Evolutionary conservation across 1,140 invertebrate species (phyloP), one percentile per base, ranked within the genome.

Genomic region (Phocides pigmalion): DNA sequence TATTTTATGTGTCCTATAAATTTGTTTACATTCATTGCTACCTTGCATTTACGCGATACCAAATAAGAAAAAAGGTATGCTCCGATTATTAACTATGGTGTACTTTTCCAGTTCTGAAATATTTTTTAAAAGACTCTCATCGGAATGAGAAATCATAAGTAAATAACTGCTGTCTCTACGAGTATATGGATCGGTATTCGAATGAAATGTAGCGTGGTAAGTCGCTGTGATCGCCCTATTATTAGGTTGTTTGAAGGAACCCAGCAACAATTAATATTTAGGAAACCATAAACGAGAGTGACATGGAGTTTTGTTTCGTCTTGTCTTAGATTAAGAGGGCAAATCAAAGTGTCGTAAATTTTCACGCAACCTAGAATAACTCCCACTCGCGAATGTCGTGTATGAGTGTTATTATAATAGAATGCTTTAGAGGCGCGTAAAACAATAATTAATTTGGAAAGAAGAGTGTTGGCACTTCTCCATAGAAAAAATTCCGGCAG

Each of bases 391-490:
- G 65, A 65, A 5, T 68, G 64, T 54, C 61, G 62, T 77, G 77
- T 44, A 42, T 80, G 76, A 80, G 74, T 79, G 82, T 77, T 82
- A 77, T 86, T 90, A 83, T 90, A 89, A 82, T 81, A 82, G 81
- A 82, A 87, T 82, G 70, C 74, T 87, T 87, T 79, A 84, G 74
- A 85, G 76, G 68, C 67, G 76, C 76, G 81, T 88, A 83, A 87
- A 89, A 89, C 75, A 83, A 89, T 90, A 87, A 90, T 90, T 89
- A 89, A 90, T 89, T 82, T 84, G 73, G 82, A 86, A 86, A 84
- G 76, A 87, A 80, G 66, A 76, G 70, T 51, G 69, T 66, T 90
- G 88, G 88, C 88, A 88, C 66, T 58, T 66, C 47, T 79, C 88
- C 88, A 90, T 73, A 41, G 49, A 28, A 75, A 78, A 84, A 81